phyloP scores from a whole-genome alignment of 2,888 invertebrate species.

The Cremastobaeus sp. region DNA sequence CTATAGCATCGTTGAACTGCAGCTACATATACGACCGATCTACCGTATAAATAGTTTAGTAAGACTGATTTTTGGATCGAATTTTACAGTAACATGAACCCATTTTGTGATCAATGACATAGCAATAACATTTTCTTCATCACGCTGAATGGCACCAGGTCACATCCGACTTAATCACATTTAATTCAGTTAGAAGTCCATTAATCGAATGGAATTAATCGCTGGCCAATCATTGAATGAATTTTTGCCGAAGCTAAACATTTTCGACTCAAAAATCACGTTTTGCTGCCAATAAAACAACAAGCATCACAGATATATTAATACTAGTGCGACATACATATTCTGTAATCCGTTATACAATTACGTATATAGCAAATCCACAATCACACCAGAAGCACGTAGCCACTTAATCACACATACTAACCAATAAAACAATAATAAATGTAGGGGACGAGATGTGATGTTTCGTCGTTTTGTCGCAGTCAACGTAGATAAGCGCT shows the following conservation, averaged over 20 bases:
- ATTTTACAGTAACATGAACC: not conserved
- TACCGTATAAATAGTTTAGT: constrained; percentile 38
- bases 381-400: constrained; percentile 57
- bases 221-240: too few species aligned
- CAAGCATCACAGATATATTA: constrained; percentile 56
- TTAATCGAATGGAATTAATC: not conserved
- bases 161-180: too few species aligned
- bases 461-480: constrained; percentile 64
- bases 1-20: constrained; percentile 65
- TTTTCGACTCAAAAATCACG: constrained; percentile 21
- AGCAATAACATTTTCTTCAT: too few species aligned
- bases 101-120: not conserved
- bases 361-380: constrained; percentile 60
- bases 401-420: constrained; percentile 61
- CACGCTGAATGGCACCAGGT: too few species aligned
- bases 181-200: too few species aligned
- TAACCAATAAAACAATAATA: constrained; percentile 65
- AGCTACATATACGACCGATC: constrained; percentile 56
- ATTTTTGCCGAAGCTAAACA: too few species aligned
- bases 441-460: constrained; percentile 67
- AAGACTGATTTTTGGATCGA: constrained; percentile 48
- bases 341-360: constrained; percentile 61
- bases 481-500: constrained; percentile 60
- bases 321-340: constrained; percentile 60
- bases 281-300: constrained; percentile 25